These are phyloP conservation scores for Cantharis nigra DNA, from an alignment of 2,888 invertebrate genomes.

Conservation along the genomic window DNA sequence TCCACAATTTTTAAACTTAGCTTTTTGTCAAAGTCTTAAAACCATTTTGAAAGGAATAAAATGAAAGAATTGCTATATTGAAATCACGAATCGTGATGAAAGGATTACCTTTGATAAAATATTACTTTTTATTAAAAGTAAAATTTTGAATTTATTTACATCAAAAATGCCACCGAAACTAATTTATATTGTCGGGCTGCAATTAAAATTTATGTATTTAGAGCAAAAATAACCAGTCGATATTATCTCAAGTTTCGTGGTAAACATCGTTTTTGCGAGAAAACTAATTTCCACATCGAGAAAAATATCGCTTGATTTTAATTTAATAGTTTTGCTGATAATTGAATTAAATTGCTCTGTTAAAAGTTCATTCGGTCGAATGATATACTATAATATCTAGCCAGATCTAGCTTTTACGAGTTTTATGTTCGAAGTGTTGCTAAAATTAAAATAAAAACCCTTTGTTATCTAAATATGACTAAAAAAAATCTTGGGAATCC, in stretches of 20 bases:
- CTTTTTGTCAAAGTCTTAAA: constrained; percentile 27
- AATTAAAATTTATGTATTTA: background rate
- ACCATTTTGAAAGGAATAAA: constrained; percentile 22
- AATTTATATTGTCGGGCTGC: background rate
- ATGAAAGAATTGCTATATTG: constrained; percentile 29
- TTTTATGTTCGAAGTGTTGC: no score
- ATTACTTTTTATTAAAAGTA: constrained; percentile 6
- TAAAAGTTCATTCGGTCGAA: background rate
- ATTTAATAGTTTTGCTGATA: background rate
- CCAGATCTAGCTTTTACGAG: background rate
- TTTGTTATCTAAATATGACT: no score
- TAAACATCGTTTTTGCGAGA: background rate
- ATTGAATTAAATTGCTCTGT: background rate
- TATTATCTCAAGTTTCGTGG: background rate
- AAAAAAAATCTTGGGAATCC: background rate
- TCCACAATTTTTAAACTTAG: constrained; percentile 22
- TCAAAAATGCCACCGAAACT: background rate
- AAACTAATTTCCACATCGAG: background rate
- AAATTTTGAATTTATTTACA: background rate
- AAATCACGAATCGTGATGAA: constrained; percentile 23
- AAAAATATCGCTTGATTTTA: background rate
- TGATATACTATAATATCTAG: background rate
- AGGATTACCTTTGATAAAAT: constrained; percentile 20
- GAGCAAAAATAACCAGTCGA: background rate
- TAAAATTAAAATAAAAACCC: background rate